Evolutionary conservation across 2,888 invertebrate species (phyloP), one percentile per base, ranked within the genome.

Genomic region (Achlya flavicornis): DNA sequence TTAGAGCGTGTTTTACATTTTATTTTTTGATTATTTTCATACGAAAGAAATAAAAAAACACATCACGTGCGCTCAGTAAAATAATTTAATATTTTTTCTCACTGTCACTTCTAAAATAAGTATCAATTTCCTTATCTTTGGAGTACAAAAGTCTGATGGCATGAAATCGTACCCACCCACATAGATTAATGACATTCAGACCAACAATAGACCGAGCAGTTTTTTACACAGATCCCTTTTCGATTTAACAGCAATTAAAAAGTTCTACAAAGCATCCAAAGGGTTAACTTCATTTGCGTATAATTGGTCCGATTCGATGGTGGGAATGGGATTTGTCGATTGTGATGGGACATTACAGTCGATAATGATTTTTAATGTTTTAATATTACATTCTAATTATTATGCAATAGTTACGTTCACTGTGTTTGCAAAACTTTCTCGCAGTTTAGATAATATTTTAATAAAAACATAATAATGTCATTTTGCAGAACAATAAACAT

Each of bases 191-290:
- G 90, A 84, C 83, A 80, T 76, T 67, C 43, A 53, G 53, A 19
- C 71, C 83, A 78, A 90, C 89, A 90, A 89, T 84, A 77, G 81
- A 68, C 72, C 77, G 67, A 77, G 73, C 81, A 79, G 82, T 80
- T 89, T 90, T 87, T 82, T 80, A 46, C 46, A 46, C n/a, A 76
- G 83, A 85, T 86, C 88, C 89, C 88, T 85, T 87, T 87, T 88
- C 89, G 89, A 92, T 92, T 92, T 91, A 91, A 88, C 91, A 86
- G 88, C 92, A 93, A 93, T 93, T 92, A 93, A 92, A 92, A 92
- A 91, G 89, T 92, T 91, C 82, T 81, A 80, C 80, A 85, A 81
- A 84, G 84, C 84, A 81, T 80, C 75, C 74, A 84, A 87, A 90
- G 90, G 91, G 88, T 91, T 90, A 89, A 87, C 85, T 90, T 89